Percentiles rank a stretch among this genome's conserved stretches.
phyloP scores from a whole-genome alignment of 2,797 vertebrate species.

The Microctenopoma steveboyesi region DNA sequence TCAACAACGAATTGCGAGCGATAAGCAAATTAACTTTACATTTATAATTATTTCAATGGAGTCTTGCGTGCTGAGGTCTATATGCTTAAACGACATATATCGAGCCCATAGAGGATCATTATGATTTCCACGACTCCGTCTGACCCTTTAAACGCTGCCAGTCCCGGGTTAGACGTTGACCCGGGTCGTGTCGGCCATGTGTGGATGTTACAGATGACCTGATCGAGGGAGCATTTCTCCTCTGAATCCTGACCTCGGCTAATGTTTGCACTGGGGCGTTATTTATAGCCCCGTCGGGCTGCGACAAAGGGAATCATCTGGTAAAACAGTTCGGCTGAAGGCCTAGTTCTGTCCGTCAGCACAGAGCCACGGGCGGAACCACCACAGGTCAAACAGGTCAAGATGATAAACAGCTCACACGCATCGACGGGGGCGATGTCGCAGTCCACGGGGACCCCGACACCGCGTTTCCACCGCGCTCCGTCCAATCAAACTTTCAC shows the following conservation, averaged over 20 bases:
- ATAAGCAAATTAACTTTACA: not conserved
- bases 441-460: conserved; percentile 53
- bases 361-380: conserved; percentile 1
- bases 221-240: conserved; percentile 6
- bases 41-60: not conserved
- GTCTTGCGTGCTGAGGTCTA: not conserved
- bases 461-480: conserved; percentile 42
- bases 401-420: conserved; percentile 33
- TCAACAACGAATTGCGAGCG: accelerated
- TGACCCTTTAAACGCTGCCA: conserved; percentile 4
- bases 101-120: not conserved
- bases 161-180: conserved; percentile 20
- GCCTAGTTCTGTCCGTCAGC: conserved; percentile 39
- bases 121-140: conserved; percentile 1
- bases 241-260: conserved; percentile 54
- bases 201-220: conserved; percentile 1
- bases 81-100: accelerated
- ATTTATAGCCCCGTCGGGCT: conserved; percentile 58
- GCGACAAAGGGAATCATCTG: conserved; percentile 67
- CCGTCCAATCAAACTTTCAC: conserved; percentile 61
- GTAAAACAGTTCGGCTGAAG: conserved; percentile 41
- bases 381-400: conserved; percentile 20
- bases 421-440: conserved; percentile 66
- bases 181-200: not conserved
- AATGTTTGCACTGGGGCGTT: conserved; percentile 48